A percentile compares a stretch with the other conserved stretches of the same genome.
phyloP scores from a whole-genome alignment of 2,113 vertebrate genomes.

The Pituophis catenifer region DNA sequence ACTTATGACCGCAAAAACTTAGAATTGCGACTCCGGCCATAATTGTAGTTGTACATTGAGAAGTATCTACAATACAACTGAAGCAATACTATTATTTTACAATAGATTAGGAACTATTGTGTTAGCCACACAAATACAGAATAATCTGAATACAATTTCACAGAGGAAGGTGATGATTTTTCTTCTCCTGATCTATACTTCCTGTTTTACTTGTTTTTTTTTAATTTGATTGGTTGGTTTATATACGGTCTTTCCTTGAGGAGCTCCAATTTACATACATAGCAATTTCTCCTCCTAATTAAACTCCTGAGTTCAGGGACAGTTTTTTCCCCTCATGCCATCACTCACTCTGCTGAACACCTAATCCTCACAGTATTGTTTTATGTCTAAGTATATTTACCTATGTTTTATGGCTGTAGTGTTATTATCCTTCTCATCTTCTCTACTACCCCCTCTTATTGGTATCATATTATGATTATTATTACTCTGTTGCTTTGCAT shows the following conservation, averaged over 20 bases:
- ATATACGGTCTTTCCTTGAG: neutral
- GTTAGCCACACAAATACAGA: neutral
- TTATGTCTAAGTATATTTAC: neutral
- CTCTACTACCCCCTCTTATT: neutral
- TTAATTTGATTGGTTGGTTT: neutral
- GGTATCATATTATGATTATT: neutral
- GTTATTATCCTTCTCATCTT: neutral
- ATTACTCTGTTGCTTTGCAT: neutral
- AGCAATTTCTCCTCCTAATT: neutral
- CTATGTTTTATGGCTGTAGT: neutral
- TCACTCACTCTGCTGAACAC: neutral
- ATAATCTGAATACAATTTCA: neutral
- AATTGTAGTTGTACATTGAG: neutral
- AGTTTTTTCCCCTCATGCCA: neutral
- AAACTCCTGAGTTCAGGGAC: neutral
- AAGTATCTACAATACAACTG: neutral
- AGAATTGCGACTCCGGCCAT: neutral
- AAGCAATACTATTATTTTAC: neutral
- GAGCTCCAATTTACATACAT: neutral
- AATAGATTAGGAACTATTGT: neutral
- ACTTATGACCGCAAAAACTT: neutral
- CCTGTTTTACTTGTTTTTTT: neutral
- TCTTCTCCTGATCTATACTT: neutral
- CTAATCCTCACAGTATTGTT: neutral
- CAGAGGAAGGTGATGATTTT: neutral